Evolutionary conservation across 30 jellyfish, hydroid and myxozoan species (phyloP), one percentile per base, ranked within the genome.

Genomic region (Aurelia sp.): DNA sequence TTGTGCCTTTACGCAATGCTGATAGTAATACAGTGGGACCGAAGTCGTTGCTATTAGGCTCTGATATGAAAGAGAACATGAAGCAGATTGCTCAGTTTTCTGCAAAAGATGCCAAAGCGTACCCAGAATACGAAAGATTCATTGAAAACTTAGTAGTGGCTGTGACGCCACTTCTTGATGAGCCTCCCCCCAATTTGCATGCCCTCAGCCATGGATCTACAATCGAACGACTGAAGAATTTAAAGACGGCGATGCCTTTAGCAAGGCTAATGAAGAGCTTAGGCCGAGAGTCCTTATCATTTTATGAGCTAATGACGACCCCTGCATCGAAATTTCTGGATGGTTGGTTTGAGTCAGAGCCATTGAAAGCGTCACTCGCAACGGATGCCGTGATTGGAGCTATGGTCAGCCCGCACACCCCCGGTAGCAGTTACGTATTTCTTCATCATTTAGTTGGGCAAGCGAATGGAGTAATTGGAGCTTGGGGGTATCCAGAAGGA

Each of bases 401-500:
- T 4, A 84, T 84, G 93, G 55, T 72, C 24, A 72, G 88, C 27
- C 93, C 93, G 9, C 88, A 84, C 68, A 84, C 93, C 44, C 88
- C 93, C 0, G 93, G 93, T 21, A 84, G 93, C 57, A 73, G 88
- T 53, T 84, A 84, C 67, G 87, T 84, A 18, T 73, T 72, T 21
- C 82, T 84, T 12, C 93, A 84, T 35, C 93, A 84, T 60, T 53
- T 82, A 71, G 78, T 84, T 20, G 87, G 88, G 12, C 87, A 84
- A 48, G 74, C 93, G 24, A 84, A 72, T 73, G 93, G 88, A 22
- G 93, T 84, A 4, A 24, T 72, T 11, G 93, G 93, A 31, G 87
- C 93, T 30, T 73, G 93, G 87, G 87, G 88, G 20, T 84, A 84
- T 63, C 93, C 93, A 0, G 88, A 73, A 47, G 93, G 93, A 16